Evolutionary conservation across 2,113 vertebrate species (phyloP), one percentile per base, ranked within the genome.

Genomic region (Solenodon paradoxus): DNA sequence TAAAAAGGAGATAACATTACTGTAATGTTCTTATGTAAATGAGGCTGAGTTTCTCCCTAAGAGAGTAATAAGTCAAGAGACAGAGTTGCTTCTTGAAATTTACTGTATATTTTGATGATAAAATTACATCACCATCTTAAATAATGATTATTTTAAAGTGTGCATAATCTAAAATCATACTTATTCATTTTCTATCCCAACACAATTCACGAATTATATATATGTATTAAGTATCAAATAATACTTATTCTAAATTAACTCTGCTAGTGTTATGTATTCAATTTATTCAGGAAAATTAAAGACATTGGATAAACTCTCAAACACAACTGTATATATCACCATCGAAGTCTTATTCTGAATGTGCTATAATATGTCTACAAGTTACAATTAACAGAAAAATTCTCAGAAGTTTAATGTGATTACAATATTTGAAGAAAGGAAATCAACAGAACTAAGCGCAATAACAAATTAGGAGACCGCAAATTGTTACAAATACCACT

Each of bases 121-220:
- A 94, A 92, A 79, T 64, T 78, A 92, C 59, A 32, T n/a, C 59
- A 30, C n/a, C n/a, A n/a, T n/a, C n/a, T n/a, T n/a, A n/a, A n/a
- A n/a, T n/a, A n/a, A n/a, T n/a, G n/a, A n/a, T 63, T 47, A 79
- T 55, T 38, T 79, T 85, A n/a, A n/a, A n/a, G n/a, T 79, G 92
- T 53, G 61, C 57, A 17, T 57, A 94, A 47, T 59, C n/a, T 94
- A 92, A 88, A 92, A 51, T 83, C 15, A 45, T 47, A 71, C 1
- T 55, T 42, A 89, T 40, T 69, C 15, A 89, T 49, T 93, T 32
- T 89, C n/a, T 59, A 71, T 63, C 32, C 26, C 20, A 53, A 30
- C 32, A 88, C 5, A 69, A n/a, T 71, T 77, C 26, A 77, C n/a
- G 45, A 7, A 35, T 92, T 88, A 68, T 80, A 53, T 79, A 61